Evolutionary conservation across 2,113 vertebrate species (phyloP).

Genomic region (Muntiacus reevesi): DNA sequence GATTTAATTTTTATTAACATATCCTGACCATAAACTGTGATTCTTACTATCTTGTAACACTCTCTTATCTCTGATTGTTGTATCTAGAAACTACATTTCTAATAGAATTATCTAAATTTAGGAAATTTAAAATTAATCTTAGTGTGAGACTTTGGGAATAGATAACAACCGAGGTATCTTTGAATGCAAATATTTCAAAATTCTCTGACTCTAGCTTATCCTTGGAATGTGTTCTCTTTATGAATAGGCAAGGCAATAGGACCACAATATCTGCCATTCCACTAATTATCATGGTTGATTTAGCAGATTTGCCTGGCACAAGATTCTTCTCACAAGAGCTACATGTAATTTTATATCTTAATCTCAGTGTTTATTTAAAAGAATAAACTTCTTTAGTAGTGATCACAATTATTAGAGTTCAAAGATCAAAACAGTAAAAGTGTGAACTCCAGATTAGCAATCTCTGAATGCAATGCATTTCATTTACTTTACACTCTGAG

Average conservation of each 20-base stretch:
- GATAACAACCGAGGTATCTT: not conserved
- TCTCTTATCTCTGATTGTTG: not conserved
- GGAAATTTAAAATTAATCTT: not conserved
- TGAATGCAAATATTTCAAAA: not conserved
- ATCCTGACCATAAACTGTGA: not conserved
- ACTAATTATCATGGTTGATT: not conserved
- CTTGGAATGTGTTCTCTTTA: not conserved
- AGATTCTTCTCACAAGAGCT: not conserved
- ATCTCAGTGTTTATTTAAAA: not conserved
- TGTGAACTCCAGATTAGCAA: not conserved
- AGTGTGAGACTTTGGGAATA: not conserved
- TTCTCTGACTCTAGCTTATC: not conserved
- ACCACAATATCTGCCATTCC: not conserved
- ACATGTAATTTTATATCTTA: not conserved
- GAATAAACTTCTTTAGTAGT: not conserved
- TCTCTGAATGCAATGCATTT: not conserved
- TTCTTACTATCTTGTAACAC: not conserved
- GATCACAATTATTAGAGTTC: not conserved
- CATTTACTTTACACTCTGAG: not conserved
- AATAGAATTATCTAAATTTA: not conserved
- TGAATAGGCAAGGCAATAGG: not conserved
- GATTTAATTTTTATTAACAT: not conserved
- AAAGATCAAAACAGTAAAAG: not conserved
- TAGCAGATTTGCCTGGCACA: not conserved
- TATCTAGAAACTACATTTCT: not conserved